A percentile compares a stretch with the other conserved stretches of the same genome.
These are phyloP conservation scores for Carcinoscorpius rotundicauda DNA, from an alignment of 1,140 invertebrate species.

Conservation along the genomic window DNA sequence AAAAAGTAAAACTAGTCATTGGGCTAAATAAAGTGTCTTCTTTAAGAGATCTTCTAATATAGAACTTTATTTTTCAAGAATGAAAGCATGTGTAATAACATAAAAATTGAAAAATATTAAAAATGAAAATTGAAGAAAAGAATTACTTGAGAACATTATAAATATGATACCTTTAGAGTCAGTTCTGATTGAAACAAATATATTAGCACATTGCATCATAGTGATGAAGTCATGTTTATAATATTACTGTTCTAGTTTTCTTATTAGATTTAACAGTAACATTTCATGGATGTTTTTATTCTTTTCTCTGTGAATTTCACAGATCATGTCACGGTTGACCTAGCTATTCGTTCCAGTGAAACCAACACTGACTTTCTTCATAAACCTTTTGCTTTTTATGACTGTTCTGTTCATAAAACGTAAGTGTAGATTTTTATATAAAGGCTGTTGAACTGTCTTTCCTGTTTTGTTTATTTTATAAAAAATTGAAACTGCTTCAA, in stretches of 20 bases:
- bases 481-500: not conserved
- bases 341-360: constrained; percentile 86
- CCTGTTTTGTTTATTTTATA: constrained; percentile 10
- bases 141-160: too few relatives aligned
- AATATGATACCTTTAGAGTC: too few relatives aligned
- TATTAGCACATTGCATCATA: not conserved
- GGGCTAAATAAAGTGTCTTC: not conserved
- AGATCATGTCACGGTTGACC: constrained; percentile 16
- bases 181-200: too few relatives aligned
- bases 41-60: not conserved
- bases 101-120: too few relatives aligned
- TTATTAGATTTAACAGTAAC: not conserved
- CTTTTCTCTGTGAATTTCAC: not conserved
- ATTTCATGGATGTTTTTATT: not conserved
- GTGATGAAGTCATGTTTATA: not conserved
- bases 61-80: too few relatives aligned
- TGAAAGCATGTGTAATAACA: too few relatives aligned
- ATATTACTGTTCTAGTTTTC: not conserved
- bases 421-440: constrained; percentile 27
- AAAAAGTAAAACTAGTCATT: not conserved
- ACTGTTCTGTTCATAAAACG: constrained; percentile 72
- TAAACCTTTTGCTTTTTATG: constrained; percentile 77
- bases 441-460: not conserved
- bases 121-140: too few relatives aligned
- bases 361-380: constrained; percentile 89